These are phyloP conservation scores for Bos indicus DNA, from an alignment of 2,113 vertebrate species.

Conservation along the genomic window DNA sequence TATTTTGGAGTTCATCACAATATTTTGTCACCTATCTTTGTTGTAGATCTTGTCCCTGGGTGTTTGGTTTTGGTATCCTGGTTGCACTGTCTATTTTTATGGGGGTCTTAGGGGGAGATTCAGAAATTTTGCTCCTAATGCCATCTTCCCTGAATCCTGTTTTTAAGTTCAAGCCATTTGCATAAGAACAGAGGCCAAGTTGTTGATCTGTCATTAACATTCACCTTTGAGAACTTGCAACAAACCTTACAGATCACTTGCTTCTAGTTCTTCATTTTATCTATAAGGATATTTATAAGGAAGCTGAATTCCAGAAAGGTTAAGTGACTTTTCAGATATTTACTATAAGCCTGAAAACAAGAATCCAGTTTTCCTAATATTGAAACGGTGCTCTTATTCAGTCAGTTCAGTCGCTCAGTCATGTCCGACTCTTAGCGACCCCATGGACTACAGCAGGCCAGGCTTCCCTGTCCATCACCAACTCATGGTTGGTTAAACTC, in stretches of 20 bases:
- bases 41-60: neutral
- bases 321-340: neutral
- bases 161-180: neutral
- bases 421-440: neutral
- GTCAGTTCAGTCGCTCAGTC: neutral
- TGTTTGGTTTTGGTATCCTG: neutral
- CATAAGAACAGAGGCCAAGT: neutral
- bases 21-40: neutral
- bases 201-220: neutral
- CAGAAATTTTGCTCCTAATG: neutral
- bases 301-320: neutral
- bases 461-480: neutral
- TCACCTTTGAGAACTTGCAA: neutral
- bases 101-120: neutral
- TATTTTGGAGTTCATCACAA: neutral
- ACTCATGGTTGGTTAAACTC: neutral
- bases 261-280: constrained; percentile 22
- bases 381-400: neutral
- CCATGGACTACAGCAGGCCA: neutral
- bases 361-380: neutral
- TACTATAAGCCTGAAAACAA: neutral
- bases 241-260: neutral
- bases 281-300: neutral
- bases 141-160: neutral
- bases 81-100: neutral